Evolutionary conservation across 2,797 vertebrate species (phyloP).

Genomic region (Garrulus glandarius): DNA sequence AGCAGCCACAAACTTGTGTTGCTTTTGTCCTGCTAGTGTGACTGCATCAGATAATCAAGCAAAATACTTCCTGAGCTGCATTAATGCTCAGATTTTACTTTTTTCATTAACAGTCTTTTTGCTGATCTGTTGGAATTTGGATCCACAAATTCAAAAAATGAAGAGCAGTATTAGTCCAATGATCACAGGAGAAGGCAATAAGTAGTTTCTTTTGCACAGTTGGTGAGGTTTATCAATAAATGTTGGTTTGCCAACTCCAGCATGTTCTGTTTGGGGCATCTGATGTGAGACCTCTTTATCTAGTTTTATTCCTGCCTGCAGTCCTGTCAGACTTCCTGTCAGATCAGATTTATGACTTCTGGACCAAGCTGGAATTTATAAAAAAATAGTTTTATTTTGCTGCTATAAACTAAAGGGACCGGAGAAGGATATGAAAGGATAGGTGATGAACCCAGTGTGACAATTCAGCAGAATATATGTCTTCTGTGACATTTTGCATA

Average conservation of each 20-base stretch:
- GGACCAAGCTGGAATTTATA: not conserved
- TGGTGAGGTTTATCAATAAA: not conserved
- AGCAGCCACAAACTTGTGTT: not conserved
- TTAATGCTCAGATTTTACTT: not conserved
- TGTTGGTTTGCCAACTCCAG: not conserved
- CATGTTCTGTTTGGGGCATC: not conserved
- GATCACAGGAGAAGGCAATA: not conserved
- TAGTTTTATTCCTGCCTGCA: not conserved
- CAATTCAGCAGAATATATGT: not conserved
- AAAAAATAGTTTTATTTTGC: not conserved
- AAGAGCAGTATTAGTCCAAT: not conserved
- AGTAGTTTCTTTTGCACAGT: not conserved
- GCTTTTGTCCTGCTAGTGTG: not conserved
- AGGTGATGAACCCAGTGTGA: not conserved
- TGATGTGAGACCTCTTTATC: not conserved
- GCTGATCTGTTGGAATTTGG: not conserved
- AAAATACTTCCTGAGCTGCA: not conserved
- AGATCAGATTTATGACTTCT: not conserved
- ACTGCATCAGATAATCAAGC: not conserved
- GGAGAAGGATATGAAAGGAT: not conserved
- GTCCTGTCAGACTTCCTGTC: not conserved
- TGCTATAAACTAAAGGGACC: not conserved
- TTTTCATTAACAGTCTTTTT: not conserved
- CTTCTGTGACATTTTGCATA: not conserved
- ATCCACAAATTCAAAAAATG: not conserved